These are phyloP conservation scores for Plutomurus gul DNA, from an alignment of 1,140 invertebrate species.

Conservation along the genomic window DNA sequence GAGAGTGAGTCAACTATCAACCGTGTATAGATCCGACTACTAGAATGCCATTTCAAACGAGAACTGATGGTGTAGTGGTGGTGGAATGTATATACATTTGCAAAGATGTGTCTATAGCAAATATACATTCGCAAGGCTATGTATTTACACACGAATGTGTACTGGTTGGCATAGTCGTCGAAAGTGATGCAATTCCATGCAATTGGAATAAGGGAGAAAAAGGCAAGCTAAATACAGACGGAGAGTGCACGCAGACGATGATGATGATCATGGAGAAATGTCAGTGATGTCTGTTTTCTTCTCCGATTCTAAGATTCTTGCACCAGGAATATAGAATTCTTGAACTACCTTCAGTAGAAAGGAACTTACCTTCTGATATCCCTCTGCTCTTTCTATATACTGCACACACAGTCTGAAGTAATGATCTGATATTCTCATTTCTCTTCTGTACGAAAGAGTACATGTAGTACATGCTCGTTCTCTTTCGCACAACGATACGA, in stretches of 20 bases:
- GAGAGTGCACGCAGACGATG: background rate
- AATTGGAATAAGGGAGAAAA: slow-evolving; percentile 22
- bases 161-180: too few relatives aligned
- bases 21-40: too few relatives aligned
- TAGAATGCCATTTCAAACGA: slow-evolving; percentile 17
- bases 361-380: too few relatives aligned
- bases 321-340: too few relatives aligned
- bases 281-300: slow-evolving; percentile 20
- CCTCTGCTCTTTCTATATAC: background rate
- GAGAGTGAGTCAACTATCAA: too few relatives aligned
- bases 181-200: slow-evolving; percentile 23
- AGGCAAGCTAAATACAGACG: slow-evolving; percentile 4
- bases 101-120: background rate
- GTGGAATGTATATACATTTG: slow-evolving; percentile 6
- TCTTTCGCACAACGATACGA: background rate
- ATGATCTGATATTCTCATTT: slow-evolving; percentile 28
- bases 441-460: background rate
- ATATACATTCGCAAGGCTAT: too few relatives aligned
- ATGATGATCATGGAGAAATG: slow-evolving; percentile 25
- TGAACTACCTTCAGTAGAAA: too few relatives aligned
- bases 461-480: background rate
- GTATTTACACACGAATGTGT: too few relatives aligned
- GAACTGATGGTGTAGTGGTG: background rate
- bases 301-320: background rate
- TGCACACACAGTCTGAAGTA: background rate